Percentiles rank a stretch among this genome's conserved stretches.
These are phyloP conservation scores for Salvelinus namaycush DNA, from an alignment of 2,113 vertebrate species.

Conservation along the genomic window DNA sequence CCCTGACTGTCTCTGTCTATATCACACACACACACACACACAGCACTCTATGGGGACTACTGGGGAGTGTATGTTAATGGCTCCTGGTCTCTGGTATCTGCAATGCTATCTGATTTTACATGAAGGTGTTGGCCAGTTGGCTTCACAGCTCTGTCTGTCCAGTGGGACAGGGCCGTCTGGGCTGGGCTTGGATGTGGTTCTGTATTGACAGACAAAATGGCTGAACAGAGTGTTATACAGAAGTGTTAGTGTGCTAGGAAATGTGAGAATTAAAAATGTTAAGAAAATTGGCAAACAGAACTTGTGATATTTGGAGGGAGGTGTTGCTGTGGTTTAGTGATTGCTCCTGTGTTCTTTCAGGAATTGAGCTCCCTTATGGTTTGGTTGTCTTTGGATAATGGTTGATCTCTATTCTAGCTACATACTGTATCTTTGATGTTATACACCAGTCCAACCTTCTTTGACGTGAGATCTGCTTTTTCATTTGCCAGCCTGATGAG, in stretches of 20 bases:
- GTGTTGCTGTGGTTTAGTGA: constrained; percentile 9
- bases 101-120: constrained; percentile 31
- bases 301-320: constrained; percentile 44
- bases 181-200: constrained; percentile 17
- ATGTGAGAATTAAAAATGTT: constrained; percentile 13
- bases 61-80: constrained; percentile 50
- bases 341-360: constrained; percentile 34
- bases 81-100: constrained; percentile 36
- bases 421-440: constrained; percentile 35
- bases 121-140: constrained; percentile 39
- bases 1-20: neutral
- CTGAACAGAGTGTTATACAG: constrained; percentile 20
- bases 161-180: constrained; percentile 30
- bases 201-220: constrained; percentile 39
- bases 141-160: constrained; percentile 46
- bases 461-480: too few relatives aligned
- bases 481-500: too few relatives aligned
- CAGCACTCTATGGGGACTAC: constrained; percentile 14
- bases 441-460: constrained; percentile 6
- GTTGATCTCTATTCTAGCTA: constrained; percentile 22
- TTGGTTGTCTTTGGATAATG: constrained; percentile 28
- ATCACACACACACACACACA: neutral
- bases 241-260: constrained; percentile 13
- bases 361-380: constrained; percentile 47
- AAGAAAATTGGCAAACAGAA: constrained; percentile 8